These are phyloP conservation scores for Boleophthalmus pectinirostris DNA, from an alignment of 2,113 vertebrate species.

Conservation along the genomic window DNA sequence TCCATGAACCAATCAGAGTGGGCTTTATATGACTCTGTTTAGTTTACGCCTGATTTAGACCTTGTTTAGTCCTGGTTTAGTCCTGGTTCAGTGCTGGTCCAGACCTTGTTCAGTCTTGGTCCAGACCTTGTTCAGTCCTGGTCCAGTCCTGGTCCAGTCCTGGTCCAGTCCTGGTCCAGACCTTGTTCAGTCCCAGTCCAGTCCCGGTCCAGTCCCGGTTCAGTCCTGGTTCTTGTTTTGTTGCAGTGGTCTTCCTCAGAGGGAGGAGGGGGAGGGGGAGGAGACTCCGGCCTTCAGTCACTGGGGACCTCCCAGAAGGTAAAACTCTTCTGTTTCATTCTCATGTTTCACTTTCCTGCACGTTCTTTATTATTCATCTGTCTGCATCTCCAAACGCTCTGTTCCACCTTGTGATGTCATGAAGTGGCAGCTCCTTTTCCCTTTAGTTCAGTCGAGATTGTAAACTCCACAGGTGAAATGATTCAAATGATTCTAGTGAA, in stretches of 20 bases:
- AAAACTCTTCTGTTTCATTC: slow-evolving; percentile 8
- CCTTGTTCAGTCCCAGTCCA: background rate
- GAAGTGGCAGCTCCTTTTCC: too few relatives aligned
- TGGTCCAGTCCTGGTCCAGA: background rate
- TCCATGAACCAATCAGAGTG: background rate
- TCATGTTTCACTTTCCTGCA: too few relatives aligned
- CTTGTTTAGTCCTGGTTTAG: background rate
- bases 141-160: background rate
- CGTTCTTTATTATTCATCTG: too few relatives aligned
- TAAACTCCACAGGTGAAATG: too few relatives aligned
- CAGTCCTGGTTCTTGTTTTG: background rate
- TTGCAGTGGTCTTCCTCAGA: slow-evolving; percentile 87
- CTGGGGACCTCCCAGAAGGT: slow-evolving; percentile 92
- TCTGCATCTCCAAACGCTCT: too few relatives aligned
- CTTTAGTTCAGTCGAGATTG: too few relatives aligned
- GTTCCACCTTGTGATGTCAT: too few relatives aligned
- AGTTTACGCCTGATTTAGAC: background rate
- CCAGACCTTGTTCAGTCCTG: background rate
- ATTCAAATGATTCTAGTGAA: too few relatives aligned
- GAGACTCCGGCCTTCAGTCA: slow-evolving; percentile 95
- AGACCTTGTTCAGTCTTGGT: background rate
- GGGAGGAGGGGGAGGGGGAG: slow-evolving; percentile 96
- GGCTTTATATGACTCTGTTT: background rate
- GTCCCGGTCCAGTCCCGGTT: background rate
- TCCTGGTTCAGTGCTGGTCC: background rate